Evolutionary conservation across 2,797 vertebrate genomes (phyloP).

Genomic region (Acipenser ruthenus): DNA sequence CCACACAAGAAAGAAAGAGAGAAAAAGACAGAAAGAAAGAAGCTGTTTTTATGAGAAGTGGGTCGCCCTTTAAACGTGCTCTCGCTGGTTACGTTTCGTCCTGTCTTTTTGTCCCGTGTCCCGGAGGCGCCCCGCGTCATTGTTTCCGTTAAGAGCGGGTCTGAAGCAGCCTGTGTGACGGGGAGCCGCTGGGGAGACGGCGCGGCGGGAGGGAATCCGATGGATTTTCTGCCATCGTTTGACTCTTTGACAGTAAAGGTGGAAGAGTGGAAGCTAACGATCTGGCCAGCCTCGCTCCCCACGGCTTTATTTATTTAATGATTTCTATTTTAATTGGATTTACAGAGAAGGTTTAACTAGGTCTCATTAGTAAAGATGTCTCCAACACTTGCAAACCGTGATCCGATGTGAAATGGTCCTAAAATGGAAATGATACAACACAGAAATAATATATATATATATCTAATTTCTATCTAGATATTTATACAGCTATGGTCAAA

Average conservation of each 20-base stretch:
- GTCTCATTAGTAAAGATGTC: constrained; percentile 14
- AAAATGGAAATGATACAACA: too few relatives aligned
- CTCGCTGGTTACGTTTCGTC: too few relatives aligned
- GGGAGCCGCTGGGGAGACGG: neutral
- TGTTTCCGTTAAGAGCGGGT: neutral
- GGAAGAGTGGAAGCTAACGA: neutral
- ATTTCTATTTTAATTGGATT: constrained; percentile 13
- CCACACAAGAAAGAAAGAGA: too few relatives aligned
- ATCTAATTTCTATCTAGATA: too few relatives aligned
- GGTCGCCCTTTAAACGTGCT: neutral
- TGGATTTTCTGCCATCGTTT: constrained; percentile 13
- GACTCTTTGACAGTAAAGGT: constrained; percentile 18
- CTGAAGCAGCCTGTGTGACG: neutral
- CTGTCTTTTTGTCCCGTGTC: too few relatives aligned
- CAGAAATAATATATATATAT: too few relatives aligned
- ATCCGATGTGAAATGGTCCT: too few relatives aligned
- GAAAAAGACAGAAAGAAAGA: neutral
- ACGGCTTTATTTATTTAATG: constrained; percentile 9
- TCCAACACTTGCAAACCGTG: too few relatives aligned
- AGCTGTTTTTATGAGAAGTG: neutral
- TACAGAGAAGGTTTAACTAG: neutral
- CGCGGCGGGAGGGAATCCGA: neutral
- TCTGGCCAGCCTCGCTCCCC: neutral
- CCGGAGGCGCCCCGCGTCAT: too few relatives aligned
- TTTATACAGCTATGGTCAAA: too few relatives aligned